Conservation (phyloP, 1,140 invertebrate species). For the Calliopsis andreniformis region DNA sequence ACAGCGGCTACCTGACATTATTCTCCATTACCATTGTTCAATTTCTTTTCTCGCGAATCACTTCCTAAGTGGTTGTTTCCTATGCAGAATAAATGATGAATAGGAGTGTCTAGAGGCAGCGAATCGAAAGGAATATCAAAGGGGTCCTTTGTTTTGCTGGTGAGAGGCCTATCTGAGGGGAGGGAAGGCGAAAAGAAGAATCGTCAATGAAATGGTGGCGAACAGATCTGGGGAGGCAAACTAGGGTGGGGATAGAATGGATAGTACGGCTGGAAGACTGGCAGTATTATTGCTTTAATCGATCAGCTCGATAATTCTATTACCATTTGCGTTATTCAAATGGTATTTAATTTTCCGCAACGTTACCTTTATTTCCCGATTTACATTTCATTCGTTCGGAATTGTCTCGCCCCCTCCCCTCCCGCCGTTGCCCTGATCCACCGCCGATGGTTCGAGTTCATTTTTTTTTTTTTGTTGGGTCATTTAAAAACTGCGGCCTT, state of each 20-base stretch:
- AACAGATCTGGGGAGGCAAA: not conserved
- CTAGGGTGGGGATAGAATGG: slow-evolving; percentile 8
- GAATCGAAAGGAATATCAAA: not conserved
- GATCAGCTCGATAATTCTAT: slow-evolving; percentile 76
- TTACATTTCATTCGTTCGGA: slow-evolving; percentile 77
- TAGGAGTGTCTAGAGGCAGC: not conserved
- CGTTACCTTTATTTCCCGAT: slow-evolving; percentile 78
- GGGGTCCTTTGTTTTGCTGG: not conserved
- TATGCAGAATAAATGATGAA: not conserved
- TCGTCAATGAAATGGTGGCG: not conserved
- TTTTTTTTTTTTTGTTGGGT: slow-evolving; percentile 54
- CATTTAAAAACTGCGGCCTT: slow-evolving; percentile 73
- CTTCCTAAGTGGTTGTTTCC: not conserved
- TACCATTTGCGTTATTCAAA: slow-evolving; percentile 77
- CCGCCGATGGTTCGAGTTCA: slow-evolving; percentile 14
- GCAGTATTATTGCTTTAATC: slow-evolving; percentile 74
- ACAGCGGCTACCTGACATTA: not conserved
- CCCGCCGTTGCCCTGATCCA: not conserved
- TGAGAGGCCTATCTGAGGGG: not conserved
- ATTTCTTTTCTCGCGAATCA: not conserved
- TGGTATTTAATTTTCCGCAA: slow-evolving; percentile 80
- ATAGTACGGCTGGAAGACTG: slow-evolving; percentile 53
- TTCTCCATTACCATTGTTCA: not conserved
- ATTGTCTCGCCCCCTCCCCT: slow-evolving; percentile 56
- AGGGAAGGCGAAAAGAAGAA: slow-evolving; percentile 11